Conservation (phyloP, 2,888 invertebrate genomes). For the Pyrochroa serraticornis region DNA sequence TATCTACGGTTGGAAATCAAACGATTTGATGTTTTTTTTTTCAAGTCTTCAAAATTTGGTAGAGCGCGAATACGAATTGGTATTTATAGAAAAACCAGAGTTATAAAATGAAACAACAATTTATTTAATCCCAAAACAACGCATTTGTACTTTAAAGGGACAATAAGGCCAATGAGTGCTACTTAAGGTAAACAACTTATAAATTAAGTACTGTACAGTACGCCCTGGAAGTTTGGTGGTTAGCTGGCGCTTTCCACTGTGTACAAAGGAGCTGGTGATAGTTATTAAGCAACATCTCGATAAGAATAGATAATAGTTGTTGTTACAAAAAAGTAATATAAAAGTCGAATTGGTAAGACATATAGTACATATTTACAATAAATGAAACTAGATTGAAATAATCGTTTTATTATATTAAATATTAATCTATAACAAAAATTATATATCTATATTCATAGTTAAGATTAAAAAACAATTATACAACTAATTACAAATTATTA, state of each 20-base stretch:
- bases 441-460: slow-evolving; percentile 52
- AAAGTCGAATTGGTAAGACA: slow-evolving; percentile 39
- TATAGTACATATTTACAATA: slow-evolving; percentile 37
- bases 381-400: slow-evolving; percentile 39
- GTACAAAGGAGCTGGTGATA: slow-evolving; percentile 3
- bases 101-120: slow-evolving; percentile 37
- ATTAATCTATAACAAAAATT: slow-evolving; percentile 57
- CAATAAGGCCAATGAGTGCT: slow-evolving; percentile 32
- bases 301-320: slow-evolving; percentile 31
- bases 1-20: too few species aligned
- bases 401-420: slow-evolving; percentile 54
- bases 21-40: too few species aligned
- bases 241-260: too few species aligned
- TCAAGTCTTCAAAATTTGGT: too few species aligned
- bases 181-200: slow-evolving; percentile 29
- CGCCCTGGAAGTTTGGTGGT: neutral
- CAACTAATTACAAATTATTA: slow-evolving; percentile 57
- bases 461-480: slow-evolving; percentile 56
- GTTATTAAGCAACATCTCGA: slow-evolving; percentile 16
- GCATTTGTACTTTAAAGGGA: slow-evolving; percentile 36
- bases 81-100: slow-evolving; percentile 8
- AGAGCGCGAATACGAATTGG: too few species aligned
- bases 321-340: slow-evolving; percentile 47
- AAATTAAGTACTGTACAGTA: slow-evolving; percentile 24
- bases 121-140: slow-evolving; percentile 39